A percentile compares a stretch with the other conserved stretches of the same genome.
phyloP scores from a whole-genome alignment of 2,113 vertebrate species.

The Panthera uncia region DNA sequence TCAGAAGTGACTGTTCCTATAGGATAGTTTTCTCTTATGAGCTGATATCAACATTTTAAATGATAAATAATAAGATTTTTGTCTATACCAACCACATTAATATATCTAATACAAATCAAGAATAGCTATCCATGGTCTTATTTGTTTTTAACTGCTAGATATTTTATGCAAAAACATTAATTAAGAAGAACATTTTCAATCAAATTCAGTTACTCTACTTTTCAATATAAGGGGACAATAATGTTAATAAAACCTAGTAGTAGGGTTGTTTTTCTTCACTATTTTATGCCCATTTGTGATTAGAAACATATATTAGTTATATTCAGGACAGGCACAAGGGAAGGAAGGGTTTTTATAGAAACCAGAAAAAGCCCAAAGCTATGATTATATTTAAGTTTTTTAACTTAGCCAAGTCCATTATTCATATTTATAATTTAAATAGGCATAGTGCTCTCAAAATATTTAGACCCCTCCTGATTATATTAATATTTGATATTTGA shows the following conservation, averaged over 20 bases:
- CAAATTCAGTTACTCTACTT: conserved; percentile 8
- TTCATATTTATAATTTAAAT: conserved; percentile 75
- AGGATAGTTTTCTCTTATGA: not conserved
- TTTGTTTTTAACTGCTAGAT: not conserved
- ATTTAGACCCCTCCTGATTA: conserved; percentile 49
- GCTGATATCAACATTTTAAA: conserved; percentile 6
- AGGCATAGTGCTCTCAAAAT: conserved; percentile 65
- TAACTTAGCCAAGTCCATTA: conserved; percentile 64
- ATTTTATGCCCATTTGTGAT: conserved; percentile 31
- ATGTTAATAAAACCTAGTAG: conserved; percentile 11
- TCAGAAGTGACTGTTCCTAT: not conserved
- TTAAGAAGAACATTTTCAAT: conserved; percentile 25
- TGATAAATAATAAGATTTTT: not conserved
- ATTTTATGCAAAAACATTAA: not conserved
- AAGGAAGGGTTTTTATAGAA: conserved; percentile 11
- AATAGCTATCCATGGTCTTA: not conserved
- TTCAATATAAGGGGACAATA: not conserved
- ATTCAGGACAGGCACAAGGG: not conserved
- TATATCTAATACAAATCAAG: not conserved
- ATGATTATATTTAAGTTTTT: conserved; percentile 66
- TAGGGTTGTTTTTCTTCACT: conserved; percentile 16
- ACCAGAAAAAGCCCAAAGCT: conserved; percentile 39
- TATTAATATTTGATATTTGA: conserved; percentile 80
- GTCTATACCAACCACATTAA: not conserved
- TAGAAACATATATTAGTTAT: conserved; percentile 50